Conservation (phyloP, 2,113 vertebrate genomes). For the Meles meles region DNA sequence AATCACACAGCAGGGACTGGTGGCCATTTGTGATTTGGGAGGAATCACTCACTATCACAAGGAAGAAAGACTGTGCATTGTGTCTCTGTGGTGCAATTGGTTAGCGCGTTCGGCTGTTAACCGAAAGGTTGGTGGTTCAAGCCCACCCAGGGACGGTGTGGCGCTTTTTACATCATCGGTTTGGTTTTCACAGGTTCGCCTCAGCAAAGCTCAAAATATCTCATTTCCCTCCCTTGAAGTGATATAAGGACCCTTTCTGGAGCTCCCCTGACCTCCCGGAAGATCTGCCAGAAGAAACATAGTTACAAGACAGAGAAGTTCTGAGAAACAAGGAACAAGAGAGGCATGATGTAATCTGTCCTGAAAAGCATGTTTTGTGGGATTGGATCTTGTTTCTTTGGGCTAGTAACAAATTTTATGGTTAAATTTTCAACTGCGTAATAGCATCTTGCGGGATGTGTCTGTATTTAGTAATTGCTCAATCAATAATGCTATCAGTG, state of each 20-base stretch:
- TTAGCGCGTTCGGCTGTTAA: neutral
- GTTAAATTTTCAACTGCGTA: neutral
- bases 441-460: neutral
- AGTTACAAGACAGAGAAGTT: neutral
- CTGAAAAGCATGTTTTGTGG: neutral
- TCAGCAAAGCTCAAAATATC: neutral
- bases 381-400: neutral
- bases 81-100: neutral
- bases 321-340: neutral
- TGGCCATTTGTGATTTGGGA: too few relatives aligned
- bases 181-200: neutral
- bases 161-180: rapidly evolving
- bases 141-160: neutral
- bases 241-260: neutral
- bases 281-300: neutral
- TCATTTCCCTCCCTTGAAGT: neutral
- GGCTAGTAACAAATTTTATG: neutral
- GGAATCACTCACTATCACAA: rapidly evolving
- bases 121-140: neutral
- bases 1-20: rapidly evolving
- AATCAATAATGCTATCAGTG: neutral
- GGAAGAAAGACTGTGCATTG: rapidly evolving
- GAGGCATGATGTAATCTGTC: neutral
- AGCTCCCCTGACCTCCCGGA: neutral
- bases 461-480: neutral